Conservation (phyloP, 1,140 invertebrate genomes). For the Sminthurinus signatus region DNA sequence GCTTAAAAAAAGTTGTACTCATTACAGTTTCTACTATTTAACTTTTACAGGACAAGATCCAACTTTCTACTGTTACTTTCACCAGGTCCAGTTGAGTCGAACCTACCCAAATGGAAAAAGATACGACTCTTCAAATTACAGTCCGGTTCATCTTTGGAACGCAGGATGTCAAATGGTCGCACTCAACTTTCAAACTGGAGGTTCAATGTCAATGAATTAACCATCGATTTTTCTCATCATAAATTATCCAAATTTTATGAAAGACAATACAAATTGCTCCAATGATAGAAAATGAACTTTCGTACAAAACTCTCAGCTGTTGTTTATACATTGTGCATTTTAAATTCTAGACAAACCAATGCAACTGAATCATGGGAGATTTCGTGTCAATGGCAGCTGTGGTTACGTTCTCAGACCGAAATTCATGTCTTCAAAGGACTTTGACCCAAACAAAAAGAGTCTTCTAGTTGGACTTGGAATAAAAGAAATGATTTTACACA, state of each 20-base stretch:
- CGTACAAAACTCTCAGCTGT: too few species aligned
- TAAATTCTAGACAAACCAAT: slow-evolving; percentile 84
- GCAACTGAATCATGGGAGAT: slow-evolving; percentile 89
- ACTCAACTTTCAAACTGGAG: slow-evolving; percentile 92
- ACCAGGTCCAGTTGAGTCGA: slow-evolving; percentile 68
- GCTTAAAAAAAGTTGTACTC: background rate
- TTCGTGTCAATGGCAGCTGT: slow-evolving; percentile 81
- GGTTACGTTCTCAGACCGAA: slow-evolving; percentile 88
- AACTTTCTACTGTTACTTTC: background rate
- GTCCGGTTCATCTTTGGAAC: slow-evolving; percentile 92
- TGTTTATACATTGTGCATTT: too few species aligned
- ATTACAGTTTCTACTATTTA: background rate
- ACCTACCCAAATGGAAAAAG: slow-evolving; percentile 85
- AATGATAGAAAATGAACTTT: too few species aligned
- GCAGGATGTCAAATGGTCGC: slow-evolving; percentile 93
- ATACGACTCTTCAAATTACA: slow-evolving; percentile 95
- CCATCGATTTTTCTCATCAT: too few species aligned
- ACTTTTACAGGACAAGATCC: background rate
- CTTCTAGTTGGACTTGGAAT: slow-evolving; percentile 52
- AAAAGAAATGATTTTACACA: slow-evolving; percentile 59
- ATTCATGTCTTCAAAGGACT: slow-evolving; percentile 69
- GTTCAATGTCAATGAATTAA: too few species aligned
- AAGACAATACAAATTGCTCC: too few species aligned
- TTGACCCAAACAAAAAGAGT: slow-evolving; percentile 66
- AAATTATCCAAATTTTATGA: too few species aligned